Percentiles rank a stretch among this genome's conserved stretches.
Conservation (phyloP, 2,888 invertebrate species). For the Scrobipalpa costella region DNA sequence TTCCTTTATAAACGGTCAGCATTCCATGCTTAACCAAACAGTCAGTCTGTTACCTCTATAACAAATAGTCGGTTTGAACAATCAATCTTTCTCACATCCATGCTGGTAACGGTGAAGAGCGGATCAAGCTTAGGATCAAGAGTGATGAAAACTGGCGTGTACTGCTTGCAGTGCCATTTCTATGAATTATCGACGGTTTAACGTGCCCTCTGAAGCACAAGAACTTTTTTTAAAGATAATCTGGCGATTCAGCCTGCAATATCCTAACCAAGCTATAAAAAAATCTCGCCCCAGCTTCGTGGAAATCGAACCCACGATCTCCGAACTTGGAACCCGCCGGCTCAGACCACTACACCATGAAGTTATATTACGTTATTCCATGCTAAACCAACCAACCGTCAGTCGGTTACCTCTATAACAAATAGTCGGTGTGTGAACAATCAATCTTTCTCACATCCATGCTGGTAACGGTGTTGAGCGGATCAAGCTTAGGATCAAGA, state of each 20-base stretch:
- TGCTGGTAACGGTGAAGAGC: conserved; percentile 1
- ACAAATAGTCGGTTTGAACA: conserved; percentile 2
- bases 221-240: too few relatives aligned
- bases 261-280: too few relatives aligned
- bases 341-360: neutral
- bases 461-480: conserved; percentile 4
- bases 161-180: neutral
- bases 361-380: neutral
- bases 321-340: too few relatives aligned
- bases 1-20: too few relatives aligned
- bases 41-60: conserved; percentile 6
- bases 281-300: too few relatives aligned
- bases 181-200: too few relatives aligned
- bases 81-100: conserved; percentile 10
- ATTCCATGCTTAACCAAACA: neutral
- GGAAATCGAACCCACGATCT: too few relatives aligned
- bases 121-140: conserved; percentile 3
- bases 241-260: too few relatives aligned
- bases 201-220: too few relatives aligned
- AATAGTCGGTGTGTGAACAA: conserved; percentile 5
- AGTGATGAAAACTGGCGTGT: neutral
- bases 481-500: conserved; percentile 2
- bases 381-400: neutral
- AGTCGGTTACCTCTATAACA: conserved; percentile 4
- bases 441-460: conserved; percentile 10